Conservation (phyloP, 2,113 vertebrate genomes). For the Periophthalmodon schlosseri region DNA sequence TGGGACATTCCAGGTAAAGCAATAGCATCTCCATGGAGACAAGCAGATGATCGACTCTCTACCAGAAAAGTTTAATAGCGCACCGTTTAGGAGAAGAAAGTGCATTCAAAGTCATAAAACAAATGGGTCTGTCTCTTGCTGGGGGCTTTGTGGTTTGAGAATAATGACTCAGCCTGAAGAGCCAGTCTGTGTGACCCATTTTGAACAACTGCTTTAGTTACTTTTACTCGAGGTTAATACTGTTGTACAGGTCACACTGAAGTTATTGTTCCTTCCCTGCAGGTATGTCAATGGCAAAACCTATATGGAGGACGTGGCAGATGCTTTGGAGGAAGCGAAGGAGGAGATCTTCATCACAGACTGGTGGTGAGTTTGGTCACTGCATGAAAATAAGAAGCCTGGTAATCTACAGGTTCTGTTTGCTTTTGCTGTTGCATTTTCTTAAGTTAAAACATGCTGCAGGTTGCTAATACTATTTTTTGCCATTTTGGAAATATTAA, state of each 20-base stretch:
- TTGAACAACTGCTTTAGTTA: neutral
- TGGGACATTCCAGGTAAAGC: too few relatives aligned
- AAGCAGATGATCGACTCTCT: too few relatives aligned
- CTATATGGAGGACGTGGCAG: constrained; percentile 94
- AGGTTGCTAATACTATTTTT: too few relatives aligned
- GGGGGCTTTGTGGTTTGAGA: constrained; percentile 4
- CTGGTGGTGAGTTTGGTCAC: constrained; percentile 87
- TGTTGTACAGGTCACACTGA: constrained; percentile 4
- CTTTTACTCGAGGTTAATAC: neutral
- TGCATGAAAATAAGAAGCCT: neutral
- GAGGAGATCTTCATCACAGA: constrained; percentile 99
- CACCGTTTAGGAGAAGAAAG: neutral
- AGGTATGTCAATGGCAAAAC: constrained; percentile 97
- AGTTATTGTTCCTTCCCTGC: constrained; percentile 15
- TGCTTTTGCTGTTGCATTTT: neutral
- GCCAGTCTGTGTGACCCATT: neutral
- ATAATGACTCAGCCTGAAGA: neutral
- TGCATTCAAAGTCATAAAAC: neutral
- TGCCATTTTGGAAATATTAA: too few relatives aligned
- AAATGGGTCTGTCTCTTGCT: neutral
- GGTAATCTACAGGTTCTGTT: neutral
- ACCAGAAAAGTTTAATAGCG: neutral
- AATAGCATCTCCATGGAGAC: too few relatives aligned
- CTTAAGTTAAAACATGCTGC: neutral
- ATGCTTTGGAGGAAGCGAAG: constrained; percentile 91